Conservation (phyloP, 2,113 vertebrate genomes). For the Daphoenositta chrysoptera region DNA sequence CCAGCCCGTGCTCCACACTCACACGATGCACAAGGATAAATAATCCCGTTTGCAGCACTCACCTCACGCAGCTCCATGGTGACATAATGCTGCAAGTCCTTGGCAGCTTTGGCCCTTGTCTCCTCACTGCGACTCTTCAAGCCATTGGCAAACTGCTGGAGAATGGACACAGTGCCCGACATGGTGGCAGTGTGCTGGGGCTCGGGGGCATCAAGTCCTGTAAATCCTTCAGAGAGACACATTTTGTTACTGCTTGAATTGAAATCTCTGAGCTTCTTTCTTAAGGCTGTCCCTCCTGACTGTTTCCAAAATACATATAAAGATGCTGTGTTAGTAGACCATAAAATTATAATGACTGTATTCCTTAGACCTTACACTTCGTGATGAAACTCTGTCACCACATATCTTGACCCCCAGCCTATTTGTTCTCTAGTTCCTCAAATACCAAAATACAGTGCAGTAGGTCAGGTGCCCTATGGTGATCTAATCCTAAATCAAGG, state of each 20-base stretch:
- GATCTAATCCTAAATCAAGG: background rate
- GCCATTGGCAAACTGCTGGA: constrained; percentile 94
- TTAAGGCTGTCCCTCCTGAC: background rate
- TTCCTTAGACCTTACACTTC: background rate
- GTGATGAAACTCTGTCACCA: background rate
- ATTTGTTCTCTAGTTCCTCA: background rate
- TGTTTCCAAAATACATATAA: background rate
- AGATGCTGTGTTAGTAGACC: background rate
- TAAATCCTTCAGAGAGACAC: background rate
- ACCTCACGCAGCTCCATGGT: constrained; percentile 97
- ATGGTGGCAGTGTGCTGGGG: constrained; percentile 57
- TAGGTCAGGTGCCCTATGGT: background rate
- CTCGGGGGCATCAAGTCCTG: constrained; percentile 52
- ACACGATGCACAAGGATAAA: accelerated
- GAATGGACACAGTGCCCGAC: constrained; percentile 89
- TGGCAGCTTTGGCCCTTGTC: constrained; percentile 91
- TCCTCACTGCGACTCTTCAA: constrained; percentile 96
- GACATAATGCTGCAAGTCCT: constrained; percentile 97
- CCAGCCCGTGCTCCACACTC: background rate
- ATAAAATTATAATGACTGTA: background rate
- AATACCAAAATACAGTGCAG: background rate
- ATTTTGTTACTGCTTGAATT: background rate
- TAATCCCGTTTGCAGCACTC: background rate
- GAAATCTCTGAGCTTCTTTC: background rate
- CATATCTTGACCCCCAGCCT: background rate